Evolutionary conservation across 2,888 invertebrate species (phyloP).

Genomic region (Girardia tigrina): DNA sequence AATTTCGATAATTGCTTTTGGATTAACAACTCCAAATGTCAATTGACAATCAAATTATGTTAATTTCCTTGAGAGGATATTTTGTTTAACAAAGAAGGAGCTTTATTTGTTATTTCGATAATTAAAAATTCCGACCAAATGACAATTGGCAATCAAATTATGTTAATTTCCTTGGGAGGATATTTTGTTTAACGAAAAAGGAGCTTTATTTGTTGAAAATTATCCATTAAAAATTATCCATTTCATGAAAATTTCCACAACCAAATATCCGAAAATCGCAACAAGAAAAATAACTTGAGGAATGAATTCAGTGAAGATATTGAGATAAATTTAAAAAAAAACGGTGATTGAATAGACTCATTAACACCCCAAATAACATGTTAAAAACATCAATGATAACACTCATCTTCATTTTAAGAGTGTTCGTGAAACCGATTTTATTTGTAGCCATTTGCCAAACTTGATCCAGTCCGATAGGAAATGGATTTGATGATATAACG

Average conservation of each 20-base stretch:
- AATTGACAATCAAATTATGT: too few species aligned
- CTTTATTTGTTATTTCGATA: too few species aligned
- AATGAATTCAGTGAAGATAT: slow-evolving; percentile 79
- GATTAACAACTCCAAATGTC: too few species aligned
- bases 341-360: slow-evolving; percentile 57
- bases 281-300: slow-evolving; percentile 81
- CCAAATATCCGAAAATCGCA: slow-evolving; percentile 86
- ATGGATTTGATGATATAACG: slow-evolving; percentile 54
- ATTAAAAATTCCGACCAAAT: too few species aligned
- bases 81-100: too few species aligned
- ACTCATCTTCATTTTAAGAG: slow-evolving; percentile 85
- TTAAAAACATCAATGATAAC: slow-evolving; percentile 86
- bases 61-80: too few species aligned
- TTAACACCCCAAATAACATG: slow-evolving; percentile 83
- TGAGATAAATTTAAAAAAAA: too few species aligned
- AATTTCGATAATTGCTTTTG: too few species aligned
- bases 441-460: slow-evolving; percentile 61
- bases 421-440: slow-evolving; percentile 82
- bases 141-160: too few species aligned
- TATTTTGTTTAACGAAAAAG: too few species aligned
- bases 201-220: too few species aligned
- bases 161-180: too few species aligned
- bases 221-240: slow-evolving; percentile 71
- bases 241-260: slow-evolving; percentile 83
- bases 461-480: slow-evolving; percentile 76